phyloP scores from a whole-genome alignment of 1,140 invertebrate genomes.

The Zaprionus capensis region DNA sequence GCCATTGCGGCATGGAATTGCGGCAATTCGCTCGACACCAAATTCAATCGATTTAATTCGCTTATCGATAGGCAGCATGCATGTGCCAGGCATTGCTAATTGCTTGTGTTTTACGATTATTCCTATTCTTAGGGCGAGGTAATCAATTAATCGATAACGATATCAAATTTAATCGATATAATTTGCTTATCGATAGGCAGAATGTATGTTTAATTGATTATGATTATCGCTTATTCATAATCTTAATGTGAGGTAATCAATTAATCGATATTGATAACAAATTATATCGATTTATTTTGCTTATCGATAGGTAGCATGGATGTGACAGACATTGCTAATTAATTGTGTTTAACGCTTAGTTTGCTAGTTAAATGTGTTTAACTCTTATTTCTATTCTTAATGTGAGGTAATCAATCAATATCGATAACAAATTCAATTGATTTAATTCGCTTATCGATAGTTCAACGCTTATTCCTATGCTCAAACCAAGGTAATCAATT shows the following conservation, averaged over 20 bases:
- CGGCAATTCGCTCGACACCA: neutral
- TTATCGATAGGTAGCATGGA: neutral
- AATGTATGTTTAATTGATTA: no score
- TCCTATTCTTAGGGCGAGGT: neutral
- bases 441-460: neutral
- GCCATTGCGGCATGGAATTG: slow-evolving; percentile 4
- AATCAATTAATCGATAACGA: no score
- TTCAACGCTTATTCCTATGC: neutral
- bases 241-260: neutral
- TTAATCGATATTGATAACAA: neutral
- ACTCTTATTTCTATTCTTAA: neutral
- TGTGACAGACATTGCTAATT: no score
- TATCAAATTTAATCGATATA: no score
- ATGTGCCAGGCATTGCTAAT: neutral
- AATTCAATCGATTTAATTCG: neutral
- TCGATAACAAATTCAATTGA: neutral
- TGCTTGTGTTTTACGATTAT: neutral
- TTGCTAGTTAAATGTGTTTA: neutral
- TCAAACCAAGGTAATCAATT: neutral
- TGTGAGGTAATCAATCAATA: neutral
- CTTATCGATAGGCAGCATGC: neutral
- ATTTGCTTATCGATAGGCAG: no score
- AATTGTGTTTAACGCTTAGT: neutral
- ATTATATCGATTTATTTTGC: neutral
- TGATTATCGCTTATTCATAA: no score